Evolutionary conservation across 2,113 vertebrate genomes (phyloP).

Genomic region (Collichthys lucidus): DNA sequence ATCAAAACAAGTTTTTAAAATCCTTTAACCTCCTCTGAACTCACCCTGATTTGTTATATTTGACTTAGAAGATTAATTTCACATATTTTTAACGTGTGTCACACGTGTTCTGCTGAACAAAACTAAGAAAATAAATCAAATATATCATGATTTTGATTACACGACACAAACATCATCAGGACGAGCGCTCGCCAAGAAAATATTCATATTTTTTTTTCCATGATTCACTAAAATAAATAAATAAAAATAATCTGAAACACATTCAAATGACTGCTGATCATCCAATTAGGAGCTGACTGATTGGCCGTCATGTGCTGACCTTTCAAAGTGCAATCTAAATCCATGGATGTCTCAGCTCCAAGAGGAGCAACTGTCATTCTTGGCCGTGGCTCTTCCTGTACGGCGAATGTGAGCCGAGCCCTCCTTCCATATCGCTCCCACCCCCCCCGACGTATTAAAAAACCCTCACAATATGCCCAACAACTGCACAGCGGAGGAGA

Average conservation of each 20-base stretch:
- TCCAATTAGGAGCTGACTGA: conserved; percentile 72
- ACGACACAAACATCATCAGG: background rate
- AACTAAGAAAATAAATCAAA: background rate
- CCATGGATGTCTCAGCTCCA: conserved; percentile 86
- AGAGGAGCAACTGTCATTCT: conserved; percentile 91
- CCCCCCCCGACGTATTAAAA: conserved; percentile 80
- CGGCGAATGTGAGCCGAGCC: conserved; percentile 85
- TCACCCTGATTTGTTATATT: background rate
- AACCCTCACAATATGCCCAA: conserved; percentile 88
- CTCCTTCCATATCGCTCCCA: conserved; percentile 47
- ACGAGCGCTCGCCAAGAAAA: background rate
- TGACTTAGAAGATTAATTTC: background rate
- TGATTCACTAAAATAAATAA: conserved; percentile 10
- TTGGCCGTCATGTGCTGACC: conserved; percentile 75
- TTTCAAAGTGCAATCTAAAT: conserved; percentile 83
- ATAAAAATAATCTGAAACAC: conserved; percentile 13
- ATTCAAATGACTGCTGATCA: conserved; percentile 60
- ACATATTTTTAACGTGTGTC: background rate
- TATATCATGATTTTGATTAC: background rate
- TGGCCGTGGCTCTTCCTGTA: conserved; percentile 86
- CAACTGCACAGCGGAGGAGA: conserved; percentile 90
- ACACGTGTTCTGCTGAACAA: background rate
- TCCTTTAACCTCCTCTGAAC: background rate
- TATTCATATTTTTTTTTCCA: conserved; percentile 14
- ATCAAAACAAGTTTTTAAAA: too few relatives aligned